Evolutionary conservation across 2,797 vertebrate species (phyloP).

Genomic region (Eurystomus glaucurus): DNA sequence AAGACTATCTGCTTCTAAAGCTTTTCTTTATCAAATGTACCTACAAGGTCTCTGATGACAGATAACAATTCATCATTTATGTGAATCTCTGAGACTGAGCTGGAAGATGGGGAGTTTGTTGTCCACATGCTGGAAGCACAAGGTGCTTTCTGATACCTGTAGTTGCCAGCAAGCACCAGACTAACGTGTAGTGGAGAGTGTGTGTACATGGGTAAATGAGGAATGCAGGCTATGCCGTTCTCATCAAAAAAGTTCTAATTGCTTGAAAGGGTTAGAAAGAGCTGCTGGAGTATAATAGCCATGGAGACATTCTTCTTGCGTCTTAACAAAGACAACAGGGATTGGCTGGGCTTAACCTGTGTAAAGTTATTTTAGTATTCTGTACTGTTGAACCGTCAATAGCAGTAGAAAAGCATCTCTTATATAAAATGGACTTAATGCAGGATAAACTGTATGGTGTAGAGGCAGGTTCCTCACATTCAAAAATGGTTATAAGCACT

Average conservation of each 20-base stretch:
- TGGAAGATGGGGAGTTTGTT: neutral
- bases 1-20: conserved; percentile 9
- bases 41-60: neutral
- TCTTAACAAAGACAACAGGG: neutral
- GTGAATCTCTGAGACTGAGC: neutral
- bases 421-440: neutral
- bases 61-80: neutral
- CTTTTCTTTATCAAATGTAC: neutral
- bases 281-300: neutral
- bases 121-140: neutral
- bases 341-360: neutral
- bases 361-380: neutral
- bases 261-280: neutral
- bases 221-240: neutral
- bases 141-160: neutral
- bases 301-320: neutral
- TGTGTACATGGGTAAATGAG: neutral
- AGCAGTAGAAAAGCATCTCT: neutral
- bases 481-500: fast-evolving
- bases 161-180: neutral
- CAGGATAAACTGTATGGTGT: neutral
- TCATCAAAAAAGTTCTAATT: neutral
- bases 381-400: neutral
- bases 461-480: neutral
- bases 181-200: fast-evolving